Percentiles rank a stretch among this genome's conserved stretches.
These are phyloP conservation scores for Daboia siamensis DNA, from an alignment of 2,113 vertebrate species.

Conservation along the genomic window DNA sequence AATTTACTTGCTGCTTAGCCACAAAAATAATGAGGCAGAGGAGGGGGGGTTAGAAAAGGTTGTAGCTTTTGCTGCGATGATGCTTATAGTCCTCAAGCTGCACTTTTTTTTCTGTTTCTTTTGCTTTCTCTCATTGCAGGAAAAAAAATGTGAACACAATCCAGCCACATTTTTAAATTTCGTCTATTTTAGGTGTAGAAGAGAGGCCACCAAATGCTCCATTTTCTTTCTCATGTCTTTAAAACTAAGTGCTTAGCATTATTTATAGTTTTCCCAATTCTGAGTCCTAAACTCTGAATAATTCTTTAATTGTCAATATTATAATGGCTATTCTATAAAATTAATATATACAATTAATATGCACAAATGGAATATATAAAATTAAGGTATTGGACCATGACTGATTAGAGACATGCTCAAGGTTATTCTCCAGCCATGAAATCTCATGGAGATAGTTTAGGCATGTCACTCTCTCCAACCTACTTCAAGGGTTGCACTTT, in stretches of 20 bases:
- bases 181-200: neutral
- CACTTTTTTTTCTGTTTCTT: neutral
- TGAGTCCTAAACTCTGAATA: neutral
- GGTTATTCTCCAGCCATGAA: neutral
- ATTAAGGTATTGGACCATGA: neutral
- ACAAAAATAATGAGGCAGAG: neutral
- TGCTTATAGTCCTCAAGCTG: constrained; percentile 25
- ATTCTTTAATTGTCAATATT: neutral
- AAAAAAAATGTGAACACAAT: neutral
- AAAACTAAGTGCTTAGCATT: neutral
- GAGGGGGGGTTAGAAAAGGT: neutral
- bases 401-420: neutral
- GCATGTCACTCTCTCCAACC: neutral
- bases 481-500: neutral
- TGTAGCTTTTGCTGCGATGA: constrained; percentile 1
- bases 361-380: neutral
- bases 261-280: neutral
- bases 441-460: neutral
- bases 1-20: constrained; percentile 62
- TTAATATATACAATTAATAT: neutral
- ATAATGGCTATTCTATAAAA: neutral
- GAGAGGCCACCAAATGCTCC: neutral
- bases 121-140: neutral
- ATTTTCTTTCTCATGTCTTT: neutral
- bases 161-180: neutral